Conservation (phyloP, 2,113 vertebrate genomes). For the Campylorhamphus procurvoides region DNA sequence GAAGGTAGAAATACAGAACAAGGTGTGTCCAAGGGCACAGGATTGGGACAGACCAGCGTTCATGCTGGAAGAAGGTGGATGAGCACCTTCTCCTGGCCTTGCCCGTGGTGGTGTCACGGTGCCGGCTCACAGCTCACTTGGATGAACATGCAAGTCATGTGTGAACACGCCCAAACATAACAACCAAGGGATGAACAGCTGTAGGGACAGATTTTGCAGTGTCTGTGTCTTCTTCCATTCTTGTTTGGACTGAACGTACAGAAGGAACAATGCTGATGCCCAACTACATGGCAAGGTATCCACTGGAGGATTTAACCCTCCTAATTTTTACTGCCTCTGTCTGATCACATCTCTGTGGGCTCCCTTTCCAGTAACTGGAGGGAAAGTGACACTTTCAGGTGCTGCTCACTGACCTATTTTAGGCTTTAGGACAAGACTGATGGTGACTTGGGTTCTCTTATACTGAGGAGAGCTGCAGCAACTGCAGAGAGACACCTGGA, state of each 20-base stretch:
- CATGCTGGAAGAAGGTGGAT: not conserved
- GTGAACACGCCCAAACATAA: not conserved
- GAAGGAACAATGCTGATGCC: not conserved
- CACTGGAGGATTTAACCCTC: not conserved
- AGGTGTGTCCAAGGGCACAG: not conserved
- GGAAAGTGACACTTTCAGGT: not conserved
- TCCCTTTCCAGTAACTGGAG: not conserved
- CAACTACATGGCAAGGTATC: not conserved
- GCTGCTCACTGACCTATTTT: not conserved
- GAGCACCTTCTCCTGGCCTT: not conserved
- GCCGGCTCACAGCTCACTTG: not conserved
- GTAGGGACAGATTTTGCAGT: not conserved
- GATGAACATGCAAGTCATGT: not conserved
- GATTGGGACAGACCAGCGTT: not conserved
- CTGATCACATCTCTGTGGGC: not conserved
- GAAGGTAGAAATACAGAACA: too few relatives aligned
- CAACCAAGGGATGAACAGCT: not conserved
- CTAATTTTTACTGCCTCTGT: not conserved
- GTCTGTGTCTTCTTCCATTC: not conserved
- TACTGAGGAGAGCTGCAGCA: not conserved
- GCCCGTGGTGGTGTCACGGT: fast-evolving
- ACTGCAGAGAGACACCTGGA: not conserved
- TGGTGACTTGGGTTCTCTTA: not conserved
- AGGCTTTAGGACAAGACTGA: slow-evolving; percentile 1
- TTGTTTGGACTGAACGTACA: not conserved